Base-by-base conservation (phyloP, 2,113 vertebrate genomes). In the Sapayoa aenigma region DNA sequence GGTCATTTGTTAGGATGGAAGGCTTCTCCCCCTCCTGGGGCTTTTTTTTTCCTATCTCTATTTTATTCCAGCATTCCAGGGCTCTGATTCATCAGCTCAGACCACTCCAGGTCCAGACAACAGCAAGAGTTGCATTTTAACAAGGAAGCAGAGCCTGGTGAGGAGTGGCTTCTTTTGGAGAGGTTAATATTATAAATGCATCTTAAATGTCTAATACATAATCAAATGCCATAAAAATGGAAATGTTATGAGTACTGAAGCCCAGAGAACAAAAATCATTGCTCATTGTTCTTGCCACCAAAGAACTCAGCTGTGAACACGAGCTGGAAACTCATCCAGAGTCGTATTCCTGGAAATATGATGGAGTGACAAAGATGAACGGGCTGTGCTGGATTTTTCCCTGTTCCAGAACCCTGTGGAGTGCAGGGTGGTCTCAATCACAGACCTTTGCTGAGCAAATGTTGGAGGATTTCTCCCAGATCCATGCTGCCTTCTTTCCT, bases 121-220 rank as follows among this genome's bases (percentile, higher is more conserved):
- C 63, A 50, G 60, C 65, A 4, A 82, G 95, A 74, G 95, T 7
- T 28, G 92, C 94, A 97, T 97, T 91, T 94, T 96, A 96, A 97
- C 52, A 3, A 95, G 86, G 94, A 85, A 91, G 87, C 73, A 78
- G 79, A 95, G 91, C 87, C 75, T 85, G 2, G 83, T 87, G 62
- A 80, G 94, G 94, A 90, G 93, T 46, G 60, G 90, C 92, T 95
- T 92, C 82, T 95, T 73, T 67, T 33, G 77, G 77, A 93, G 97
- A 97, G 97, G 95, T 96, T 97, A 97, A 97, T 97, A 63, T 91
- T 96, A 93, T 97, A 97, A 98, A 97, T 97, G 90, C 92, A 94
- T 95, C 92, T 96, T 95, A 96, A 97, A 97, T 94, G 91, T 73
- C 96, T 97, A 96, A 96, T 79, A 81, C 91, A 81, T 96, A 97